phyloP scores from a whole-genome alignment of 2,797 vertebrate species.

The Benthosema pterotum region DNA sequence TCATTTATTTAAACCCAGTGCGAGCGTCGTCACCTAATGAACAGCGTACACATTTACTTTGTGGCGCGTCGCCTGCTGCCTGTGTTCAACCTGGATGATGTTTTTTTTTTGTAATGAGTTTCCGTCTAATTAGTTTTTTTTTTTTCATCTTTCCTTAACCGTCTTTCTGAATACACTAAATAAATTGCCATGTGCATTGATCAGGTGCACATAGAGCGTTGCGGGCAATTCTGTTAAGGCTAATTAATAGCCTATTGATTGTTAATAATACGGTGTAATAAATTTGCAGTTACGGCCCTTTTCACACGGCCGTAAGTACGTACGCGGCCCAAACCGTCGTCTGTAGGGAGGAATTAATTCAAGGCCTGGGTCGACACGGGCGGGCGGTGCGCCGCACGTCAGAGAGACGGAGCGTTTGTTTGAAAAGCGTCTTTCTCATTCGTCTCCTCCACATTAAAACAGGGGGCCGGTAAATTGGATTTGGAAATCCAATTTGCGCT shows the following conservation, averaged over 20 bases:
- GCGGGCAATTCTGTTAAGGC: conserved; percentile 40
- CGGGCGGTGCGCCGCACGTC: too few species aligned
- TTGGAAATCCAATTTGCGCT: too few species aligned
- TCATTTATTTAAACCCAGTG: conserved; percentile 36
- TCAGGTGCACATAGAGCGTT: conserved; percentile 22
- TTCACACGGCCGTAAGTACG: too few species aligned
- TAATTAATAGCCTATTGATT: conserved; percentile 62
- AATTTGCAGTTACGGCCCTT: conserved; percentile 43
- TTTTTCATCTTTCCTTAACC: conserved; percentile 26
- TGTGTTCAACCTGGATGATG: conserved; percentile 24
- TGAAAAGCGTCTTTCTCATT: background rate
- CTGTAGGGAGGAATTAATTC: conserved; percentile 38
- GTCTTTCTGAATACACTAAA: conserved; percentile 44
- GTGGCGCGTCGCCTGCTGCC: too few species aligned
- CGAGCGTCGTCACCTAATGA: conserved; percentile 51
- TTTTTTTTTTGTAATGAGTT: conserved; percentile 53
- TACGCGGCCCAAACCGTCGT: too few species aligned
- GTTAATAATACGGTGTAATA: conserved; percentile 58
- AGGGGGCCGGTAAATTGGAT: too few species aligned
- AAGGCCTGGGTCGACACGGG: background rate
- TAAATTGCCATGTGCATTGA: conserved; percentile 45
- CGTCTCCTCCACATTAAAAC: too few species aligned
- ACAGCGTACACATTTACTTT: conserved; percentile 47
- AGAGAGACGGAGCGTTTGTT: too few species aligned
- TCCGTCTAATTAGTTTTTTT: conserved; percentile 64